Evolutionary conservation across 2,888 invertebrate species (phyloP).

Genomic region (Cancer borealis): DNA sequence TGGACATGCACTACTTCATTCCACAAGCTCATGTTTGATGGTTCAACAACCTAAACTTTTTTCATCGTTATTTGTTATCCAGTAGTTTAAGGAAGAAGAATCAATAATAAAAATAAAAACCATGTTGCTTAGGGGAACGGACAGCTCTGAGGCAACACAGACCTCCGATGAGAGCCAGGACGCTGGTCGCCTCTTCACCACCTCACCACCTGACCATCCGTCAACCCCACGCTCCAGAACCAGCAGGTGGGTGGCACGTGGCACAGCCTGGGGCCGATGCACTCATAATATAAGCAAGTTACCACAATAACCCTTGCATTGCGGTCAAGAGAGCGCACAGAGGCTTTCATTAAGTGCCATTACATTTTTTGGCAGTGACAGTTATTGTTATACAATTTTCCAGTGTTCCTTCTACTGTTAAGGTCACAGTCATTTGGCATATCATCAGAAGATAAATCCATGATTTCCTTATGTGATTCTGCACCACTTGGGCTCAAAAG

Average conservation of each 20-base stretch:
- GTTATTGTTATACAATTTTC: neutral
- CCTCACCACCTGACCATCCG: conserved; percentile 69
- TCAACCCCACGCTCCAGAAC: conserved; percentile 73
- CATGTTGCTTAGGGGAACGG: neutral
- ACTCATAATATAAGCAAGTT: neutral
- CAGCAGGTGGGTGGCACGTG: conserved; percentile 61
- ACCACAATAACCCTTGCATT: neutral
- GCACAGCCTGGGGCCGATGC: neutral
- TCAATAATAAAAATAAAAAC: no score
- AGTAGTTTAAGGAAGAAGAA: no score
- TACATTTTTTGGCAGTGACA: neutral
- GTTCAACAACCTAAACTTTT: no score
- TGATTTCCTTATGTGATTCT: neutral
- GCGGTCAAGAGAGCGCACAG: neutral
- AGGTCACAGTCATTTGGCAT: neutral
- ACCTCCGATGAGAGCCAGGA: conserved; percentile 72
- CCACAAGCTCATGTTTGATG: no score
- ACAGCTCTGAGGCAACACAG: conserved; percentile 67
- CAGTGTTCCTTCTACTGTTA: no score
- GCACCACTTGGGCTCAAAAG: no score
- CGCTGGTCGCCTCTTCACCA: conserved; percentile 65
- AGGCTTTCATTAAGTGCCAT: neutral
- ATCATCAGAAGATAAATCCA: neutral
- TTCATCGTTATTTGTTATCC: no score
- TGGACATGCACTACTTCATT: no score